phyloP scores from a whole-genome alignment of 2,797 vertebrate species.

The Anguilla megastoma region DNA sequence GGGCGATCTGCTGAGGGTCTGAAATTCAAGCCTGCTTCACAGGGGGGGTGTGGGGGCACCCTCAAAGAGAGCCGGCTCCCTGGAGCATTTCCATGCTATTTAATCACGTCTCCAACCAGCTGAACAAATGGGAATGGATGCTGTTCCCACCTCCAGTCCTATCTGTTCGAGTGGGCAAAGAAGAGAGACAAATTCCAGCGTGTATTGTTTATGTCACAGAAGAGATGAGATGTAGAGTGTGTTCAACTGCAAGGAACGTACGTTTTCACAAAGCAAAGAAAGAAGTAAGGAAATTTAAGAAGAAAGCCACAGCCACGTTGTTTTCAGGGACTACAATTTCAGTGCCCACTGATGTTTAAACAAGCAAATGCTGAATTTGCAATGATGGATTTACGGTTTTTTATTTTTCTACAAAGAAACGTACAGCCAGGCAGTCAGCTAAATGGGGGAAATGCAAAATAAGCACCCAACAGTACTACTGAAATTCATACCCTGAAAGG shows the following conservation, averaged over 20 bases:
- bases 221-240: conserved; percentile 48
- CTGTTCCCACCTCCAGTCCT: conserved; percentile 40
- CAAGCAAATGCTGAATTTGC: not conserved
- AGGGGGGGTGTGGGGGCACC: conserved; percentile 17
- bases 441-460: not conserved
- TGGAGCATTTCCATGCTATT: conserved; percentile 52
- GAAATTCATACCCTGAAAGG: not conserved
- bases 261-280: not conserved
- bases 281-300: not conserved
- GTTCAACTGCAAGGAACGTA: conserved; percentile 37
- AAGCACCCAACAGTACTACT: not conserved
- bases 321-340: not conserved
- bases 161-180: conserved; percentile 49
- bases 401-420: not conserved
- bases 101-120: conserved; percentile 54
- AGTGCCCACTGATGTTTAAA: not conserved
- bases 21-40: conserved; percentile 37
- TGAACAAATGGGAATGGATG: conserved; percentile 58
- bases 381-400: not conserved
- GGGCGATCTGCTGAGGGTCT: conserved; percentile 42
- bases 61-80: conserved; percentile 40
- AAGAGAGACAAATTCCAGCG: conserved; percentile 47
- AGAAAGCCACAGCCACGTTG: not conserved
- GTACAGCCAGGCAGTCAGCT: not conserved
- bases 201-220: conserved; percentile 45